phyloP scores from a whole-genome alignment of 1,140 invertebrate species.

The Lucilia sericata region DNA sequence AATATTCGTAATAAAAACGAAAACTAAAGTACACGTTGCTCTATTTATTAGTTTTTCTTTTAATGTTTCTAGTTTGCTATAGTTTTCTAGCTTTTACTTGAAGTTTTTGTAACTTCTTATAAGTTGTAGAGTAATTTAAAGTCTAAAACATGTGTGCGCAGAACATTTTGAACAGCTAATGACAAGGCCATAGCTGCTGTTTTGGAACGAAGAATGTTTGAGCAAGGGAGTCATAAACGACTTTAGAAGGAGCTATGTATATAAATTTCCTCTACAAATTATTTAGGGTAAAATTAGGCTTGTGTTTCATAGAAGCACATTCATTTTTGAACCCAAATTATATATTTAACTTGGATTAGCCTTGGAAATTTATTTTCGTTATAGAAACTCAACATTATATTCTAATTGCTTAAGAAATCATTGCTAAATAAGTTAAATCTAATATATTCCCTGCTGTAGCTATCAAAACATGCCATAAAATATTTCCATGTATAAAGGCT shows the following conservation, averaged over 20 bases:
- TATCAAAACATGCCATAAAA: neutral
- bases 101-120: neutral
- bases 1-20: neutral
- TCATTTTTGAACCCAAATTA: too few relatives aligned
- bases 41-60: neutral
- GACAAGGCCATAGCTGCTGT: slow-evolving; percentile 15
- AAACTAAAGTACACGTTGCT: slow-evolving; percentile 11
- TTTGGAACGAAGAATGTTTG: neutral
- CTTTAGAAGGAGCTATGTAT: neutral
- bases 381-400: too few relatives aligned
- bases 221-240: neutral
- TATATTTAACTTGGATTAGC: too few relatives aligned
- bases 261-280: neutral
- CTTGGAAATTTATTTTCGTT: too few relatives aligned
- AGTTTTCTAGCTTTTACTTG: neutral
- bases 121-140: slow-evolving; percentile 8
- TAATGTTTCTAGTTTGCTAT: neutral
- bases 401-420: too few relatives aligned
- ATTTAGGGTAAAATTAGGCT: neutral
- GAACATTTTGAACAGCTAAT: slow-evolving; percentile 6
- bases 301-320: too few relatives aligned
- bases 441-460: too few relatives aligned
- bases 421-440: too few relatives aligned
- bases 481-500: neutral
- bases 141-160: neutral